Percentiles rank a stretch among this genome's conserved stretches.
Evolutionary conservation across 2,888 invertebrate species (phyloP).

Genomic region (Drosophila anceps): DNA sequence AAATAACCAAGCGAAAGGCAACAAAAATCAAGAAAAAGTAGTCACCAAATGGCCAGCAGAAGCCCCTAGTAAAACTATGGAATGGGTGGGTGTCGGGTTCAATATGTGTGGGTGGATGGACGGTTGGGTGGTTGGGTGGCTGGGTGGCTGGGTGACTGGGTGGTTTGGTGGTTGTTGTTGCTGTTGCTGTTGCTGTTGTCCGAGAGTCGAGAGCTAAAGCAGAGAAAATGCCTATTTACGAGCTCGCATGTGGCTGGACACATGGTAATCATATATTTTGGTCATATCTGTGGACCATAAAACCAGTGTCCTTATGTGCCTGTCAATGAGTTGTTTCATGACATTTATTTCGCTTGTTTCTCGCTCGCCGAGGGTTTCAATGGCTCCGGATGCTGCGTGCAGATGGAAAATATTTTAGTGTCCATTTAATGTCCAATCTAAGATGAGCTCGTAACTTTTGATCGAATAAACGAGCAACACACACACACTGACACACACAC

Average conservation of each 20-base stretch:
- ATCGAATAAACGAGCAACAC: constrained; percentile 80
- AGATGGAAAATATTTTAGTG: constrained; percentile 84
- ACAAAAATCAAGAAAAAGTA: constrained; percentile 64
- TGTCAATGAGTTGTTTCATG: constrained; percentile 85
- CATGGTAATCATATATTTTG: constrained; percentile 85
- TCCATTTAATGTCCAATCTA: constrained; percentile 84
- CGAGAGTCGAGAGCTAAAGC: constrained; percentile 64
- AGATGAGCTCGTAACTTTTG: constrained; percentile 85
- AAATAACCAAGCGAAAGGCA: constrained; percentile 68
- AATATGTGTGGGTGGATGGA: constrained; percentile 2
- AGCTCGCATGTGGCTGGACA: constrained; percentile 80
- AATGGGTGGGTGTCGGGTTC: constrained; percentile 3
- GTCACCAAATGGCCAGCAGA: constrained; percentile 49
- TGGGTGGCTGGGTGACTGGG: constrained; percentile 1
- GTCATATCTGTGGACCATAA: constrained; percentile 85
- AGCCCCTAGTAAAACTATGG: constrained; percentile 17
- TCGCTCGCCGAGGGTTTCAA: constrained; percentile 23
- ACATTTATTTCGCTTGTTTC: constrained; percentile 82
- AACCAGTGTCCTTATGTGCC: constrained; percentile 85
- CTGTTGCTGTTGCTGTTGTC: constrained; percentile 14
- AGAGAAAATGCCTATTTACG: constrained; percentile 84
- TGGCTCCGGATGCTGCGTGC: constrained; percentile 77
- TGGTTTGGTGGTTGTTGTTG: constrained; percentile 2
- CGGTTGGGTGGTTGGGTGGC: constrained; percentile 2
- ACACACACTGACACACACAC: no score